Conservation (phyloP, 2,888 invertebrate species). For the Halocaridina rubra region DNA sequence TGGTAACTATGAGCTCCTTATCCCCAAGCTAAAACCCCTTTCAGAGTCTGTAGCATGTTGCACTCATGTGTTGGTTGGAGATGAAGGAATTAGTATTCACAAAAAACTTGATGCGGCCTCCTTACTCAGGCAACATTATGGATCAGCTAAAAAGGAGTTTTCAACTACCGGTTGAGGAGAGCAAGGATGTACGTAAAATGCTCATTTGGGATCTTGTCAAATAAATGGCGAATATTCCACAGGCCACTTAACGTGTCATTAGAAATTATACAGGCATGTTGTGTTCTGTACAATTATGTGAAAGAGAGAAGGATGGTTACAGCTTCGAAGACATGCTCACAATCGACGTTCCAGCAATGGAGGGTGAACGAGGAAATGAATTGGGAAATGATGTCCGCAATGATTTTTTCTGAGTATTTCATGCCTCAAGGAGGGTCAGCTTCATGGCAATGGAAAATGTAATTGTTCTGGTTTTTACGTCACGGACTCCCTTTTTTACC, state of each 20-base stretch:
- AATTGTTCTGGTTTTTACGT: too few relatives aligned
- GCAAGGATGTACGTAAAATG: background rate
- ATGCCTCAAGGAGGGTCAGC: too few relatives aligned
- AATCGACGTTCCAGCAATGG: too few relatives aligned
- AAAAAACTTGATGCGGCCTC: background rate
- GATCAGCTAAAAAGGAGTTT: background rate
- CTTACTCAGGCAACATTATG: too few relatives aligned
- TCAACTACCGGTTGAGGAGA: background rate
- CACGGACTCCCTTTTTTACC: too few relatives aligned
- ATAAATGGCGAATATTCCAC: constrained; percentile 1
- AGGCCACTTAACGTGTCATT: background rate
- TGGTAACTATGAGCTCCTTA: background rate
- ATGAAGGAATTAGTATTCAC: constrained; percentile 19
- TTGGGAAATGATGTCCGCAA: too few relatives aligned
- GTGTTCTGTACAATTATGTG: background rate
- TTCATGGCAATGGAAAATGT: too few relatives aligned
- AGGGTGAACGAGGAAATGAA: too few relatives aligned
- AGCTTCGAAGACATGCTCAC: too few relatives aligned
- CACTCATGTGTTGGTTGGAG: background rate
- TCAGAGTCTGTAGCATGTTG: background rate
- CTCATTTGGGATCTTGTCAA: background rate
- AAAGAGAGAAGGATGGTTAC: too few relatives aligned
- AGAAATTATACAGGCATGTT: background rate
- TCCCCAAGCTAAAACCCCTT: background rate
- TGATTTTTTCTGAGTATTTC: too few relatives aligned